These are phyloP conservation scores for Pedetes capensis DNA, from an alignment of 2,113 vertebrate genomes.

Conservation along the genomic window DNA sequence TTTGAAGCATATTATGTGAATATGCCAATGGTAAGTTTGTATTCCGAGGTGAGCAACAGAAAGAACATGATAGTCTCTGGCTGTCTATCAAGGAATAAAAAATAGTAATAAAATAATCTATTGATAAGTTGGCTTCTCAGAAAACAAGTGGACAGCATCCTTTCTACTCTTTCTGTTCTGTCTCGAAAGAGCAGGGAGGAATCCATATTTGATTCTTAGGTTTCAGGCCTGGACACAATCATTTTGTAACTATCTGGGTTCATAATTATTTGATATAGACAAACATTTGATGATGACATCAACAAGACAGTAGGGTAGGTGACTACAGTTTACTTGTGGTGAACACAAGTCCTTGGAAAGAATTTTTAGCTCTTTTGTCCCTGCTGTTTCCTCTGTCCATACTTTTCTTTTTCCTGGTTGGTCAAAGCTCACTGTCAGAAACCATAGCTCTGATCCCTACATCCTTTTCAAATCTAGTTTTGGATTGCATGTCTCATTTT, in stretches of 20 bases:
- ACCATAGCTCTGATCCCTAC: background rate
- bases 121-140: background rate
- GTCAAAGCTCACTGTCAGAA: background rate
- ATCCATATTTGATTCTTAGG: background rate
- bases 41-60: background rate
- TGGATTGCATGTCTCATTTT: background rate
- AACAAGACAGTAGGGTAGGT: background rate
- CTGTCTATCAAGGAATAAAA: background rate
- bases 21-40: background rate
- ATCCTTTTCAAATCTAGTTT: background rate
- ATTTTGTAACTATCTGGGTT: background rate
- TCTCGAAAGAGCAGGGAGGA: background rate
- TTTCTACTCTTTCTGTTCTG: background rate
- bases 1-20: background rate
- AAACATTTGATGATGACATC: background rate
- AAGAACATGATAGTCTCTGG: background rate
- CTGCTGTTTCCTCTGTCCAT: background rate
- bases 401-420: no score
- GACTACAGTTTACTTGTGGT: background rate
- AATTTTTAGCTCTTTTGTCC: background rate
- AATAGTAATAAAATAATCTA: background rate
- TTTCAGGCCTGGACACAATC: background rate
- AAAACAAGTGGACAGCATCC: background rate
- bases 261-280: background rate
- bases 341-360: background rate